Conservation (phyloP, 2,113 vertebrate species). For the Takifugu flavidus region DNA sequence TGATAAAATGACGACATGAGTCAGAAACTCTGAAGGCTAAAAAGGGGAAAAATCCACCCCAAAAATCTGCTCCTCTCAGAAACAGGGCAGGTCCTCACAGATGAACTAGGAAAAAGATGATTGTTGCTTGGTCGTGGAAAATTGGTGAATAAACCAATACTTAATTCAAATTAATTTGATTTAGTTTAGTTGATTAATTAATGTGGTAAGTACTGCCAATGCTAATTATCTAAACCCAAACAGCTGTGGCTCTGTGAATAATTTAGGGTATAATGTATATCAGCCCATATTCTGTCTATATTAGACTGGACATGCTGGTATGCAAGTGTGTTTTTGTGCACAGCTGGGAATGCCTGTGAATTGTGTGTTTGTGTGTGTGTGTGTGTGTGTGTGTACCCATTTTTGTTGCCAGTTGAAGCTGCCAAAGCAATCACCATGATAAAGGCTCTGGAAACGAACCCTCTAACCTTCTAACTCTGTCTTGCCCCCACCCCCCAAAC, state of each 20-base stretch:
- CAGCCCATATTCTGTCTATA: slow-evolving; percentile 8
- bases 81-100: background rate
- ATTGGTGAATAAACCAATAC: too few species aligned
- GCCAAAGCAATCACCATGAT: slow-evolving; percentile 70
- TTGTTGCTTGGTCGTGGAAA: too few species aligned
- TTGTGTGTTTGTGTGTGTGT: background rate
- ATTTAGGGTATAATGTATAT: too few species aligned
- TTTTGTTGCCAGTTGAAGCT: slow-evolving; percentile 59
- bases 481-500: slow-evolving; percentile 1
- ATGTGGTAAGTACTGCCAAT: too few species aligned
- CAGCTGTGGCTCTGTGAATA: too few species aligned
- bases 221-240: too few species aligned
- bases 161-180: too few species aligned
- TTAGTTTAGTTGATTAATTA: too few species aligned
- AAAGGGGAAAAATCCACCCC: too few species aligned
- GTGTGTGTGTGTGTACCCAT: slow-evolving; percentile 18
- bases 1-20: background rate
- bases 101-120: too few species aligned
- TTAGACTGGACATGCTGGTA: slow-evolving; percentile 15
- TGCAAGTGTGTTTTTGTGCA: background rate
- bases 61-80: background rate
- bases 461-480: slow-evolving; percentile 59
- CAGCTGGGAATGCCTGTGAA: background rate
- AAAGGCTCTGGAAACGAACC: slow-evolving; percentile 64
- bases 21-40: too few species aligned